Evolutionary conservation across 2,113 vertebrate genomes (phyloP), one percentile per base, ranked within the genome.

Genomic region (Marmota flaviventris): DNA sequence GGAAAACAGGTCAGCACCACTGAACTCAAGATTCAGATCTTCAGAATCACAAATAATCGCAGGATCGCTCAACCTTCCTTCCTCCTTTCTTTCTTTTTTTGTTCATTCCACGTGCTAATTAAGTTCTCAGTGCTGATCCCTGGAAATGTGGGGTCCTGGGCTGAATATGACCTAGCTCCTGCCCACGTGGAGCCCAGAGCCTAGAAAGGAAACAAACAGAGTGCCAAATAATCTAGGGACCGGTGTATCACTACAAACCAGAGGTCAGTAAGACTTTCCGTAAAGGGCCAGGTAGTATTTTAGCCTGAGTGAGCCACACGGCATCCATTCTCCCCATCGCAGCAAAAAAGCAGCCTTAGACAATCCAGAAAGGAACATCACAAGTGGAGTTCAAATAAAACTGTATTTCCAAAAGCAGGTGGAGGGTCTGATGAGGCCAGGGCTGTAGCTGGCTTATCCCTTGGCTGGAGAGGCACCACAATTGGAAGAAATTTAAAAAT

Each of bases 91-190:
- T 77, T 22, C 61, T 61, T 72, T 18, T 27, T 2, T 18, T 13
- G 24, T 39, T 70, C 58, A 56, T 58, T 87, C 72, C 45, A 97
- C 96, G 98, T 85, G 96, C 97, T 97, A 97, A 96, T 77, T 97
- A 95, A 63, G 25, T 91, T 20, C 39, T n/a, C 34, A 67, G 32
- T 51, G 18, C 29, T 16, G 8, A 82, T 20, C 34, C 39, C 89
- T 32, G 69, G 16, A 45, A 70, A 61, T 3, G 9, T 0, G 10
- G 37, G 42, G 24, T 45, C 67, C 32, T 4, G 9, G 65, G 4
- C 25, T 29, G 17, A 37, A n/a, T 0, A 6, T 27, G 29, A 34
- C 58, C 48, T 6, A 72, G 39, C 51, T 45, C 8, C 65, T 13
- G 12, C 37, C 27, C 37, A 27, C 63, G 9, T 6, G 51, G 37